phyloP scores from a whole-genome alignment of 2,113 vertebrate species.

The Psophia crepitans region DNA sequence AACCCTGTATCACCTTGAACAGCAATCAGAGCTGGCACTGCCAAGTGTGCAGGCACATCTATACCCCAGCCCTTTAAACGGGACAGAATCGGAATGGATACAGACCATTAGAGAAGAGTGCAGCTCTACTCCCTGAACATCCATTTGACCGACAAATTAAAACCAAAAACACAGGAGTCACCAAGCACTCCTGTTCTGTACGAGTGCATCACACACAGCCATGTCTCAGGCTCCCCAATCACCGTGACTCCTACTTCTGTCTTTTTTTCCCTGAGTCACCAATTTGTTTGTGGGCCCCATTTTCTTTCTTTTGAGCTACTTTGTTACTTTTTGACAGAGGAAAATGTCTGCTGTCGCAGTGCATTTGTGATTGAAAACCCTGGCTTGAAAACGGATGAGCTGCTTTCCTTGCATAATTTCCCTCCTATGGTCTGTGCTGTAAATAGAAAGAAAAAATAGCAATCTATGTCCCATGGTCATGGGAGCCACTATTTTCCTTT shows the following conservation, averaged over 20 bases:
- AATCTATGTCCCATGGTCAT: neutral
- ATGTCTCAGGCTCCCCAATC: neutral
- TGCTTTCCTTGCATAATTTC: slow-evolving; percentile 41
- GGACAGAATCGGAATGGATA: neutral
- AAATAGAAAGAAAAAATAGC: slow-evolving; percentile 44
- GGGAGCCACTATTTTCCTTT: neutral
- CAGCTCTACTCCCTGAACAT: neutral
- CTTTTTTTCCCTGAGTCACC: neutral
- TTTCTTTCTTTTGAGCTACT: slow-evolving; percentile 1
- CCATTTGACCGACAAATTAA: neutral
- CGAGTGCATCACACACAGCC: neutral
- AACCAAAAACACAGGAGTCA: neutral
- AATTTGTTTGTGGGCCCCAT: neutral
- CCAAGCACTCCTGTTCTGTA: neutral
- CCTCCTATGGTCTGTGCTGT: slow-evolving; percentile 13
- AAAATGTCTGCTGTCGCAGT: slow-evolving; percentile 45
- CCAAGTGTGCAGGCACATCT: neutral
- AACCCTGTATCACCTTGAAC: neutral
- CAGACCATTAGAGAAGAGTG: neutral
- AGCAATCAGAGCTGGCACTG: neutral
- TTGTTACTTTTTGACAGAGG: slow-evolving; percentile 16
- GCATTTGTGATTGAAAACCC: slow-evolving; percentile 27
- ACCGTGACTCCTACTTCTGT: neutral
- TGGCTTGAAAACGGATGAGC: slow-evolving; percentile 48
- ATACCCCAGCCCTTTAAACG: neutral